These are phyloP conservation scores for Microcebus ravelobensis DNA, from an alignment of 2,113 vertebrate species.

Conservation along the genomic window DNA sequence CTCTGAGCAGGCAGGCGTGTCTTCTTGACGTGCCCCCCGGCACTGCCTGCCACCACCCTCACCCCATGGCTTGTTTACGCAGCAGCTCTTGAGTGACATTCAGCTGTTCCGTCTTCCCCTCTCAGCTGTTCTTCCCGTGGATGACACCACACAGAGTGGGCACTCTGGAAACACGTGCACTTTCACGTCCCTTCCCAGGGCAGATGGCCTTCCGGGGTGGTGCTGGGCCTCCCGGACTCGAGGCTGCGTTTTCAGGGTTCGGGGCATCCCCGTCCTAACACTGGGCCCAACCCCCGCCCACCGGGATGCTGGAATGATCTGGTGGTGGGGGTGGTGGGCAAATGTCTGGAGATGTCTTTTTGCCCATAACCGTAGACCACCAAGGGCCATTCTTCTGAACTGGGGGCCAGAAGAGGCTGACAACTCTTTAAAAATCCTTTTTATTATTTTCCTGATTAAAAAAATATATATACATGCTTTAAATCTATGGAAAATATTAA, in stretches of 20 bases:
- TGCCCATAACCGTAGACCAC: fast-evolving
- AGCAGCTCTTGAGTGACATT: conserved; percentile 53
- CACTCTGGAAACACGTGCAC: fast-evolving
- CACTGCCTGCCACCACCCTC: conserved; percentile 55
- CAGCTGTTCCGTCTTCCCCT: background rate
- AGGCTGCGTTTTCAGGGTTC: background rate
- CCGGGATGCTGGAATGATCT: background rate
- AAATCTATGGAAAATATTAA: background rate
- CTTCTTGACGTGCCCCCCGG: background rate
- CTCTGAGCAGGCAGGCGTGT: background rate
- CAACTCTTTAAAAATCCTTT: background rate
- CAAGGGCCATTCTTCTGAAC: background rate
- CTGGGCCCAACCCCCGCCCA: background rate
- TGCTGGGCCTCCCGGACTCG: background rate
- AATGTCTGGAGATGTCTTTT: background rate
- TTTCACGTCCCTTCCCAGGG: background rate
- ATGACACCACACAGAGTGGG: background rate
- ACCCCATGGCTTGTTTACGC: background rate
- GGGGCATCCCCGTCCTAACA: fast-evolving
- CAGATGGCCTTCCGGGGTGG: fast-evolving
- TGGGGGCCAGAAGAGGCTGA: background rate
- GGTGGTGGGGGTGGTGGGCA: background rate
- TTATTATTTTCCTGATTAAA: background rate
- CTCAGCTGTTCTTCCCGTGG: background rate
- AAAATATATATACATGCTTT: background rate